Evolutionary conservation across 2,113 vertebrate species (phyloP), one percentile per base, ranked within the genome.

Genomic region (Mus spicilegus): DNA sequence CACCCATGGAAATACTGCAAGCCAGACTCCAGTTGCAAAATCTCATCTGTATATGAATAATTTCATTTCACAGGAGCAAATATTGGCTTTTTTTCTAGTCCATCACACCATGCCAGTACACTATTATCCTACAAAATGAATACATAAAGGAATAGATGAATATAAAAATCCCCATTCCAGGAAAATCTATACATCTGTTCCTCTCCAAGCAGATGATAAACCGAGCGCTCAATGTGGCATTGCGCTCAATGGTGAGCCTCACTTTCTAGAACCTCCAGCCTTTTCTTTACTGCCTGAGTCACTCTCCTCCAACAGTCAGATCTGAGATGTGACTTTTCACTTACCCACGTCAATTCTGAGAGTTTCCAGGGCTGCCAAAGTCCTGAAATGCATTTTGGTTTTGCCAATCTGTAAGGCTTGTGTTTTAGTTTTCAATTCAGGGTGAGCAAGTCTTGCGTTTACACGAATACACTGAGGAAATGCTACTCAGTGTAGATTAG

Each of bases 11-110:
- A 58, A 89, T 67, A 75, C 16, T 81, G 58, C 11, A 58, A 17
- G 10, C 12, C 76, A 80, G 56, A 84, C 22, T 96, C 26, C 9
- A 58, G 28, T 56, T 90, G 54, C 33, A 63, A 87, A 80, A 14
- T 92, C 26, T 96, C 12, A 11, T 80, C 24, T 89, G 56, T 56
- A 87, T 8, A 80, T 4, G 92, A 82, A 90, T 51, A 54, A 73
- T 84, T 95, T 76, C 76, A 87, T 89, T 75, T 81, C 81, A 81
- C 49, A 87, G 39, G 86, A 89, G 67, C 56, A 90, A 92, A 88
- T 89, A 81, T 16, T 36, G 12, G 56, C 46, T 85, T 88, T 92
- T 92, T 33, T 86, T 88, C 51, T 88, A 76, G n/a, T 75, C 65
- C 26, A 85, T 94, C 93, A 72, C 19, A 86, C 13, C 90, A 22